Evolutionary conservation across 2,888 invertebrate species (phyloP), one percentile per base, ranked within the genome.

Genomic region (Hydriomena furcata): DNA sequence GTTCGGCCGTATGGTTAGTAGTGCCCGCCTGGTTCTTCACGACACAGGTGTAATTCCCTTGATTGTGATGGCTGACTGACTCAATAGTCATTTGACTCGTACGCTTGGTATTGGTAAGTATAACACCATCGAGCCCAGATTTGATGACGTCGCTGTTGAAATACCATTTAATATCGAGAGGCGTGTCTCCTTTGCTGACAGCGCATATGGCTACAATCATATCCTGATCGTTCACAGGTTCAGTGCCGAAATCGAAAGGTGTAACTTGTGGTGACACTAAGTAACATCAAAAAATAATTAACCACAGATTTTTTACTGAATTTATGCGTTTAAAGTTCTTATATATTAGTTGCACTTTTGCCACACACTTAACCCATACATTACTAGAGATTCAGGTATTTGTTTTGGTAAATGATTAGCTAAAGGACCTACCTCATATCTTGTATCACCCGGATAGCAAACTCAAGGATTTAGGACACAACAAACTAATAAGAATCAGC

Each of bases 121-220:
- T 81, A 7, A 91, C 82, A 34, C 94, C 85, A 45, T 92, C 92
- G 52, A 84, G 84, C 58, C 90, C 91, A 63, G 85, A 90, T 59
- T 67, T 75, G 17, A 91, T 66, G 11, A 71, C 60, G 52, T 76
- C 74, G 43, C 80, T 85, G 60, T 92, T 91, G 66, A 93, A 91
- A 58, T 87, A 93, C 96, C 96, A 96, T 37, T 91, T 91, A 51
- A 97, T 94, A 60, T 92, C 92, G 50, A 97, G 87, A 6, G 96
- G 96, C 55, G 94, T 80, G 77, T 97, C 96, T 23, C 96, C 96
- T 78, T 95, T 94, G 61, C 91, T 92, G 13, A 94, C 94, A 28
- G 93, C 92, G 76, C 96, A 96, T 42, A 92, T 92, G 8, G 93
- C 92, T 12, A 94, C 93, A 23, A 93, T 92, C 82, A 93, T 91